These are phyloP conservation scores for Formica aserva DNA, from an alignment of 2,888 invertebrate species.

Conservation along the genomic window DNA sequence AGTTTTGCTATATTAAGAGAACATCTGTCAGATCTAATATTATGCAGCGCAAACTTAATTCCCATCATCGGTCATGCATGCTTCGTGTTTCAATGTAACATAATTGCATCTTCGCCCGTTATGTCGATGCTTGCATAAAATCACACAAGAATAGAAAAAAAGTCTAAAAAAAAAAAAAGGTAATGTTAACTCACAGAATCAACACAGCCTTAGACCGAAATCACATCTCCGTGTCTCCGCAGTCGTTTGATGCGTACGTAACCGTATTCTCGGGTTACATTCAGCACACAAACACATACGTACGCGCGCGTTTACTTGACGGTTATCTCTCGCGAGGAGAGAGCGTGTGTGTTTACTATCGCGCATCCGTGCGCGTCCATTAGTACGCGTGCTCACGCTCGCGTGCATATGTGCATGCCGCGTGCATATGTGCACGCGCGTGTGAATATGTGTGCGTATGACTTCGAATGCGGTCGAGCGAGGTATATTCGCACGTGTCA, in stretches of 20 bases:
- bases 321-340: constrained; percentile 41
- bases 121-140: background rate
- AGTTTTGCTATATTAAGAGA: background rate
- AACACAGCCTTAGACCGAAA: constrained; percentile 32
- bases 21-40: constrained; percentile 17
- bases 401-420: background rate
- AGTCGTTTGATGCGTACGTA: constrained; percentile 41
- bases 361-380: constrained; percentile 56
- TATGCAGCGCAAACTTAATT: constrained; percentile 28
- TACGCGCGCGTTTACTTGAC: constrained; percentile 7
- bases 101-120: background rate
- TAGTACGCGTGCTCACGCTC: constrained; percentile 31
- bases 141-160: background rate
- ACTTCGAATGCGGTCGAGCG: constrained; percentile 51
- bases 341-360: constrained; percentile 50
- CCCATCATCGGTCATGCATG: background rate
- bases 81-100: background rate
- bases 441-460: background rate
- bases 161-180: background rate
- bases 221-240: constrained; percentile 27
- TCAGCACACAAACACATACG: background rate
- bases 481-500: constrained; percentile 16
- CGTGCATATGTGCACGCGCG: background rate
- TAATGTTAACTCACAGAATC: constrained; percentile 24
- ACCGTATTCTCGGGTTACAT: constrained; percentile 38